These are phyloP conservation scores for Priocnemis perturbator DNA, from an alignment of 2,888 invertebrate genomes.

Conservation along the genomic window DNA sequence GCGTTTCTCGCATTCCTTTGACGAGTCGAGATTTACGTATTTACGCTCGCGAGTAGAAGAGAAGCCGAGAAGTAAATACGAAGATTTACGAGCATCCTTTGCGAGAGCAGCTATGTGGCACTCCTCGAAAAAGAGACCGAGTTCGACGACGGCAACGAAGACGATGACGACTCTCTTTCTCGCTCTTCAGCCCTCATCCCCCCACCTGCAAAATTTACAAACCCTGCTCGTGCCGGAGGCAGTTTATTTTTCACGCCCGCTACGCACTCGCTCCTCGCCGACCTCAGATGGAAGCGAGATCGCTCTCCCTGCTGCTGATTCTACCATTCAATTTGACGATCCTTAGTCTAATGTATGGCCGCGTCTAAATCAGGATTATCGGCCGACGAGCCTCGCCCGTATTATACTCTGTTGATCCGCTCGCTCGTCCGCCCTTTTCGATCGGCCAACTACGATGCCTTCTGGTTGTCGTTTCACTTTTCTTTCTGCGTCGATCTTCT, in stretches of 20 bases:
- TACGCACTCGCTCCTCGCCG: constrained; percentile 32
- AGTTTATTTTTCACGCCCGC: constrained; percentile 57
- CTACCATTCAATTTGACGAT: constrained; percentile 69
- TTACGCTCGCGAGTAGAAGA: constrained; percentile 37
- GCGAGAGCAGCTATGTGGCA: constrained; percentile 31
- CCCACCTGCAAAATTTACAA: constrained; percentile 64
- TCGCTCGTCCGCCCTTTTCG: constrained; percentile 2
- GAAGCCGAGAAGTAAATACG: constrained; percentile 49
- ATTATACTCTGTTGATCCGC: constrained; percentile 42
- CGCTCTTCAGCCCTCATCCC: constrained; percentile 26
- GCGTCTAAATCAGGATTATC: constrained; percentile 70
- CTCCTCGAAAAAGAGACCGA: constrained; percentile 25
- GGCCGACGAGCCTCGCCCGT: constrained; percentile 45
- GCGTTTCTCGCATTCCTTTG: constrained; percentile 21
- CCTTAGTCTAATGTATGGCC: constrained; percentile 67
- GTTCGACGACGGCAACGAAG: constrained; percentile 11
- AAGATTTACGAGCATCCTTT: constrained; percentile 57
- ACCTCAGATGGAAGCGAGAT: constrained; percentile 33
- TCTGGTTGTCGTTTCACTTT: not conserved
- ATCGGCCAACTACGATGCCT: not conserved
- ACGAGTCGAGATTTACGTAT: constrained; percentile 53
- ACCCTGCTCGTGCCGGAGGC: constrained; percentile 45
- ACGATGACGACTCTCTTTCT: constrained; percentile 21
- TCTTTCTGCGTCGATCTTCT: no score
- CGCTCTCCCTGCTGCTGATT: constrained; percentile 58